phyloP scores from a whole-genome alignment of 2,113 vertebrate species.

The Oxyura jamaicensis region DNA sequence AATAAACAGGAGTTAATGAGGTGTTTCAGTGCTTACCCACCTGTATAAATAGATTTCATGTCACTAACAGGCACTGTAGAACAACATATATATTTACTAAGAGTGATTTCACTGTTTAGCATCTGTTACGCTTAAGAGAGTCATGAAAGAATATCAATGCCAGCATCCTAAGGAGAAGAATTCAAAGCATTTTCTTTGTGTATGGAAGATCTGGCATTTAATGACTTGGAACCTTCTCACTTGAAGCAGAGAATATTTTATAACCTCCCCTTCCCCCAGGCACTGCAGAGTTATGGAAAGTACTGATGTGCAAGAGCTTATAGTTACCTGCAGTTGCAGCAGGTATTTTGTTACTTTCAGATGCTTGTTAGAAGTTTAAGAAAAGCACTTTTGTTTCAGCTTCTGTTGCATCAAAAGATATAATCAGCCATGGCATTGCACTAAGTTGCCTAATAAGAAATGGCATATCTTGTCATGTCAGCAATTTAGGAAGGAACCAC shows the following conservation, averaged over 20 bases:
- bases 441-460: background rate
- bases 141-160: background rate
- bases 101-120: background rate
- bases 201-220: conserved; percentile 1
- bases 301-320: background rate
- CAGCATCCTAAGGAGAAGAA: background rate
- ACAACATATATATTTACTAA: background rate
- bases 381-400: background rate
- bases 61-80: background rate
- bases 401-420: background rate
- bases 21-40: background rate
- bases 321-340: background rate
- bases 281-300: background rate
- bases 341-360: background rate
- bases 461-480: background rate
- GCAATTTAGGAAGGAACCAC: background rate
- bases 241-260: background rate
- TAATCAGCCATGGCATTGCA: background rate
- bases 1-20: background rate
- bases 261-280: background rate
- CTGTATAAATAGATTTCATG: background rate
- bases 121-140: background rate
- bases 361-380: background rate
- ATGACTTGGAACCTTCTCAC: background rate
- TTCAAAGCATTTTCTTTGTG: background rate